A percentile compares a stretch with the other conserved stretches of the same genome.
Conservation (phyloP, 2,797 vertebrate genomes). For the Masticophis lateralis region DNA sequence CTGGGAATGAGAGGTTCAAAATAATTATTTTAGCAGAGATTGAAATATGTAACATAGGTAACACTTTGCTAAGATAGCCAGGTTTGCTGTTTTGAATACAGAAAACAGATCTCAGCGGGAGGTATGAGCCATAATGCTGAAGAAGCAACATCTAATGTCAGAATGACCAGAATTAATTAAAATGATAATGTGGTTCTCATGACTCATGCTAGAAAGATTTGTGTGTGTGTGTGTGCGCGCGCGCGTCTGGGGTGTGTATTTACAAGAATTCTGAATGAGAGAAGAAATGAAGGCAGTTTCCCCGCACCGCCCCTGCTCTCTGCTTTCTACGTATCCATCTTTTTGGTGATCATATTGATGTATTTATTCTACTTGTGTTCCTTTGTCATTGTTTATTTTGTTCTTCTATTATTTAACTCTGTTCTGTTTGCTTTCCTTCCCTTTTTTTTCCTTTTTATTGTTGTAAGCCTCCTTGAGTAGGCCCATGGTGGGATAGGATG, state of each 20-base stretch:
- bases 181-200: neutral
- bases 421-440: neutral
- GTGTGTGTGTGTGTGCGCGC: neutral
- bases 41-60: neutral
- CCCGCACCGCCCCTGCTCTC: accelerated
- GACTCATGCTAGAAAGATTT: neutral
- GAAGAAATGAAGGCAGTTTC: neutral
- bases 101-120: neutral
- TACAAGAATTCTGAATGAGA: neutral
- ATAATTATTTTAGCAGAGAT: neutral
- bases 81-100: neutral
- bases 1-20: neutral
- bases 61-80: neutral
- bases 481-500: neutral
- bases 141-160: neutral
- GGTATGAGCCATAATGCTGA: neutral
- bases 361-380: neutral
- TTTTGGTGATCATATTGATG: neutral
- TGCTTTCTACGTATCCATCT: neutral
- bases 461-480: neutral
- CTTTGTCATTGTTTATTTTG: neutral
- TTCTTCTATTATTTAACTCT: neutral
- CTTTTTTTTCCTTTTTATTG: neutral
- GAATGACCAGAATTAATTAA: neutral
- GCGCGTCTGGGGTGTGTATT: neutral